Base-by-base conservation (phyloP, 2,797 vertebrate species). In the Centroberyx gerrardi region DNA sequence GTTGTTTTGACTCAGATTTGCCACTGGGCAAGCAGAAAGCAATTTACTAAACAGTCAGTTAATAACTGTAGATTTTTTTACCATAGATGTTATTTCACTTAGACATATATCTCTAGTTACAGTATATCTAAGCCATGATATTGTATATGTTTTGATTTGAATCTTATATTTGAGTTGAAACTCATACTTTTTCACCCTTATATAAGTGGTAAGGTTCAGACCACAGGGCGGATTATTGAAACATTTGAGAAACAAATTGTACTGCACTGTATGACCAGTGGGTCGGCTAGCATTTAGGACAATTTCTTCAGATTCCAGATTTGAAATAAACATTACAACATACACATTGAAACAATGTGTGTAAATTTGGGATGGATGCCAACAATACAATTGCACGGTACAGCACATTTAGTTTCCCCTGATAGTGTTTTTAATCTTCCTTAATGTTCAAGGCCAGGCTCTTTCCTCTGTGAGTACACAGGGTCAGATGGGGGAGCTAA, bases 401-500 rank as follows among this genome's bases (percentile, higher is more conserved):
- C 5, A 56, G 13, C 78, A 58, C 42, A 40, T 80, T 78, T 10
- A 77, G 22, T 80, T 81, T 72, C 69, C 29, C 14, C 28, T 64
- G n/a, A 73, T 64, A 28, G 33, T 52, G 48, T 80, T 84, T 65
- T 72, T 76, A 78, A 84, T 84, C 48, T 28, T 72, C 62, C 84
- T 83, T 54, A 5, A 17, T 40, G 28, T 60, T 72, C 27, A 73
- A 52, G 38, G 60, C 56, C 68, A 31, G 15, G 54, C 42, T 76
- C 53, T 75, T 83, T 81, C 31, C 55, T 74, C 42, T 27, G 38
- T 74, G 54, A 49, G 68, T 81, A 51, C 74, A 64, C n/a, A 72
- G 76, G 78, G 82, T 91, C 90, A 86, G 89, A 87, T 86, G 90
- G 81, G 85, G 90, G 91, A 88, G 85, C 89, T 91, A 88, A 84